Evolutionary conservation across 2,113 vertebrate species (phyloP), one percentile per base, ranked within the genome.

Genomic region (Phoenicopterus ruber): DNA sequence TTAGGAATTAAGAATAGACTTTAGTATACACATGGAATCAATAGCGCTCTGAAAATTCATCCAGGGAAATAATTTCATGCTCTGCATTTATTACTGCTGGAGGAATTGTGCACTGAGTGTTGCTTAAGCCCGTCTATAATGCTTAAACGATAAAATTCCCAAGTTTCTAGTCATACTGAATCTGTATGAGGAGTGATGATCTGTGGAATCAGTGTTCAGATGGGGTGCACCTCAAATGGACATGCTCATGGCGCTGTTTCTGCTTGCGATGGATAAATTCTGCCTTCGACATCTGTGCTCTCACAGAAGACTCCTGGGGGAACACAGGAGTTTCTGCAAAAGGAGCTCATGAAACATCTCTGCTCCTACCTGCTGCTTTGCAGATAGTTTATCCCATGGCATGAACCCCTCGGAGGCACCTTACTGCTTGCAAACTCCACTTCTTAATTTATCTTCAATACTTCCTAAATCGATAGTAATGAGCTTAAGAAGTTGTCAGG

Each of bases 391-490:
- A 65, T 85, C 79, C 89, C 78, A 49, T 40, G 52, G 40, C 52
- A 61, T 42, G 65, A 94, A 72, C 17, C 34, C 65, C 65, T 91
- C 15, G 34, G 77, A 93, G 93, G 26, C 38, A 82, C 29, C 24
- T 93, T 73, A 57, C 21, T 86, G 54, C 82, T 79, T 72, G 66
- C 71, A 38, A 61, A 70, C 36, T 96, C 54, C 61, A 63, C 62
- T 89, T 71, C 91, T 85, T 87, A 76, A 93, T 94, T 96, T 94
- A 71, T 80, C 66, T 82, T 69, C 92, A 81, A 8, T 88, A n/a
- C 80, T 96, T 92, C 67, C 71, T 46, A 71, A 91, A 93, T 94
- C 47, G 1, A 92, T 88, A 86, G 34, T 88, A 95, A 96, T 50
- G 76, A 97, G 63, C 54, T 94, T 80, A 94, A 91, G 86, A 66